A percentile compares a stretch with the other conserved stretches of the same genome.
These are phyloP conservation scores for Euglossa dilemma DNA, from an alignment of 1,140 invertebrate species.

Conservation along the genomic window DNA sequence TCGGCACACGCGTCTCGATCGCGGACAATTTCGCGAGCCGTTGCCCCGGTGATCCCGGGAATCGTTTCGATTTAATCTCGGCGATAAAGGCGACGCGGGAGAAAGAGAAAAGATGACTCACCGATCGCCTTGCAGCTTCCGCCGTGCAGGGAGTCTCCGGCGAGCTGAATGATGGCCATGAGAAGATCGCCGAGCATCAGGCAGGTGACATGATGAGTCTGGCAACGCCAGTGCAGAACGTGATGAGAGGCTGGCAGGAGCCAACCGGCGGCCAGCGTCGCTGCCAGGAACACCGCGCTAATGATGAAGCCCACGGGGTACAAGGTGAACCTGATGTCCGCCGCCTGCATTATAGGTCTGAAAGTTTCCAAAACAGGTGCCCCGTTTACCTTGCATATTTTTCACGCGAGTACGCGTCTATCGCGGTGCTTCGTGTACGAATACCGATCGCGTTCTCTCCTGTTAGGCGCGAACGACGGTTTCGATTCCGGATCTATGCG, in stretches of 20 bases:
- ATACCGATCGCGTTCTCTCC: neutral
- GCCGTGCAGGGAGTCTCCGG: conserved; percentile 83
- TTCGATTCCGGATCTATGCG: neutral
- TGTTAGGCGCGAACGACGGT: neutral
- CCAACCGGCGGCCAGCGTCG: conserved; percentile 89
- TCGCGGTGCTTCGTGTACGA: neutral
- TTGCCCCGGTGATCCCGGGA: neutral
- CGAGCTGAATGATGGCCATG: conserved; percentile 88
- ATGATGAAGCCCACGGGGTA: conserved; percentile 90
- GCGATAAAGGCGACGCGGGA: neutral
- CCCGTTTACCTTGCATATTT: neutral
- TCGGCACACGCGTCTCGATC: neutral
- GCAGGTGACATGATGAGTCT: conserved; percentile 91
- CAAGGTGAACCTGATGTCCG: conserved; percentile 85
- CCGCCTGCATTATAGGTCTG: conserved; percentile 70
- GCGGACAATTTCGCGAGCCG: neutral
- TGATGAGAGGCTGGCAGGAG: conserved; percentile 90
- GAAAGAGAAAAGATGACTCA: conserved; percentile 81
- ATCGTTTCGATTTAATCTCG: conserved; percentile 28
- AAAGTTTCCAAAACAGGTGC: conserved; percentile 28
- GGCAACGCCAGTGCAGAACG: conserved; percentile 92
- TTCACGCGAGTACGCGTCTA: no score
- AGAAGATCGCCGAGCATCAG: conserved; percentile 90
- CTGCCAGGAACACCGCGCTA: conserved; percentile 89
- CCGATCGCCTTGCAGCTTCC: conserved; percentile 85